Evolutionary conservation across 2,888 invertebrate species (phyloP).

Genomic region (Vandiemenella viatica): DNA sequence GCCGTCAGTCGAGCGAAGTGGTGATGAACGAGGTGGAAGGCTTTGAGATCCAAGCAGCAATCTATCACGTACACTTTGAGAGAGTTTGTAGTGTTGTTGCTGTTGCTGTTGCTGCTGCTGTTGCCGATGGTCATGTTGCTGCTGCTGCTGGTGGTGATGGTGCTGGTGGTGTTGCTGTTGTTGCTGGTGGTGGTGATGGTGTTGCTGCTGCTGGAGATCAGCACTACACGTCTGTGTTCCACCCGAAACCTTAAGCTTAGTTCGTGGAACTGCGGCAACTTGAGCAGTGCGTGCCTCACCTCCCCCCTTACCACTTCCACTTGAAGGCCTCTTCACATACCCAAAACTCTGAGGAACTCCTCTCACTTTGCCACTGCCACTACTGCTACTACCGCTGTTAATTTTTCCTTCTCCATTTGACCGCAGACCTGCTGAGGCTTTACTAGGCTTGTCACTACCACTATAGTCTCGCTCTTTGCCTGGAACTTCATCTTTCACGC

Average conservation of each 20-base stretch:
- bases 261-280: conserved; percentile 71
- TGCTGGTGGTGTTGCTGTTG: conserved; percentile 25
- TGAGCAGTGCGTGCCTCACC: conserved; percentile 51
- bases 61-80: conserved; percentile 71
- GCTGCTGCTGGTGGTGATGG: conserved; percentile 20
- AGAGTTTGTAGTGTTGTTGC: conserved; percentile 52
- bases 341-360: conserved; percentile 73
- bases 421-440: conserved; percentile 10
- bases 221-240: conserved; percentile 78
- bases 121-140: conserved; percentile 6
- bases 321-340: conserved; percentile 50
- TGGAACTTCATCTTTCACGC: conserved; percentile 20
- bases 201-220: conserved; percentile 35
- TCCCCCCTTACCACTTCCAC: conserved; percentile 28
- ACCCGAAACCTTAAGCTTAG: conserved; percentile 70
- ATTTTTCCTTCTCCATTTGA: conserved; percentile 11
- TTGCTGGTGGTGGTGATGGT: conserved; percentile 9
- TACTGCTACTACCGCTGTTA: too few species aligned
- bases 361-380: conserved; percentile 42
- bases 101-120: conserved; percentile 5
- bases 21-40: conserved; percentile 25
- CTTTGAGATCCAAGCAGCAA: conserved; percentile 75
- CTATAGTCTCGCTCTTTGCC: conserved; percentile 16
- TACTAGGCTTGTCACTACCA: conserved; percentile 10
- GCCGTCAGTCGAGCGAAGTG: conserved; percentile 30